Evolutionary conservation across 64 coral and sea anemone species (phyloP).

Genomic region (Stichodactyla mertensii): DNA sequence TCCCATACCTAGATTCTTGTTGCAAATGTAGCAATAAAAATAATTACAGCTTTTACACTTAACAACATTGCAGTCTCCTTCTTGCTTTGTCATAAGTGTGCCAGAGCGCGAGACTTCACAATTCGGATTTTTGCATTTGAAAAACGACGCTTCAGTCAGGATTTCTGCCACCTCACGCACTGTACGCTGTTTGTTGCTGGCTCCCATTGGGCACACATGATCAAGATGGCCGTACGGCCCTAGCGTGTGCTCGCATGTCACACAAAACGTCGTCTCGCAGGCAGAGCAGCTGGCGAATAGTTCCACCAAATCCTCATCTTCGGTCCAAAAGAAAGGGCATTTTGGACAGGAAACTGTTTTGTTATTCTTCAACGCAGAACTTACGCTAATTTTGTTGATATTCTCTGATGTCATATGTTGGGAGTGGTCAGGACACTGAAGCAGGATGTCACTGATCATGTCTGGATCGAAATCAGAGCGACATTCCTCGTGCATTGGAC

Average conservation of each 20-base stretch:
- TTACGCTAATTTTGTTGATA: neutral
- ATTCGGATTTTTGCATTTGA: conserved; percentile 12
- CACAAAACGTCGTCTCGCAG: conserved; percentile 5
- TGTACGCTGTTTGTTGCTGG: neutral
- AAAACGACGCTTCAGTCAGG: conserved; percentile 4
- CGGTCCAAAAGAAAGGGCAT: conserved; percentile 16
- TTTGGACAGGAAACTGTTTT: conserved; percentile 21
- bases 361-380: neutral
- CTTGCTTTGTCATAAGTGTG: neutral
- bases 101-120: neutral
- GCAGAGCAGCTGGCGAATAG: conserved; percentile 20
- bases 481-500: conserved; percentile 31
- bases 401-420: neutral
- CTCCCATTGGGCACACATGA: conserved; percentile 23
- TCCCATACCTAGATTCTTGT: conserved; percentile 1
- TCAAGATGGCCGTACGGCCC: conserved; percentile 24
- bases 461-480: conserved; percentile 25
- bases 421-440: neutral
- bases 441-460: conserved; percentile 14
- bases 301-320: neutral
- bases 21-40: conserved; percentile 54
- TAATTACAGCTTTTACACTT: conserved; percentile 1
- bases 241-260: conserved; percentile 30
- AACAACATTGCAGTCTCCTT: conserved; percentile 36
- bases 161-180: neutral